Percentiles rank a stretch among this genome's conserved stretches.
Conservation (phyloP, 2,113 vertebrate species). For the Aptenodytes forsteri region DNA sequence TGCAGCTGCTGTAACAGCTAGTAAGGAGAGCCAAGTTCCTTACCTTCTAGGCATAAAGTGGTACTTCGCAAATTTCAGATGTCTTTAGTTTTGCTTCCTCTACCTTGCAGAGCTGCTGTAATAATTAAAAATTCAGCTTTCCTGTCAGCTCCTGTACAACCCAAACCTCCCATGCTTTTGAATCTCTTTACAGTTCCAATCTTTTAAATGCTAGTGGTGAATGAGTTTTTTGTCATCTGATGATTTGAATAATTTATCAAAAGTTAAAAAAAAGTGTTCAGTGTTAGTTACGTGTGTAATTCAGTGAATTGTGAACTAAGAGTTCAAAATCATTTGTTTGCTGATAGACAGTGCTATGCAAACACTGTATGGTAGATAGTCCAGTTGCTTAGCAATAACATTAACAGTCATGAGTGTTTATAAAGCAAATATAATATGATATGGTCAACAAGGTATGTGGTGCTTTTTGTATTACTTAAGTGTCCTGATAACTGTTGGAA, state of each 20-base stretch:
- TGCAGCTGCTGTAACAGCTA: background rate
- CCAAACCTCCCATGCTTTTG: background rate
- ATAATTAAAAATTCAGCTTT: background rate
- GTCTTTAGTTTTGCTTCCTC: background rate
- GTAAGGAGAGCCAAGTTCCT: background rate
- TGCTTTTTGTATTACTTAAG: constrained; percentile 50
- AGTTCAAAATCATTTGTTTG: background rate
- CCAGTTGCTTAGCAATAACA: constrained; percentile 53
- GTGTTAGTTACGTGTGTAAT: background rate
- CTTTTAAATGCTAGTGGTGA: background rate
- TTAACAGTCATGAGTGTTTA: constrained; percentile 49
- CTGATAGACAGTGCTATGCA: background rate
- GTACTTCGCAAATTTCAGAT: background rate
- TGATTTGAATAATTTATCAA: background rate
- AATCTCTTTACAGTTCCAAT: background rate
- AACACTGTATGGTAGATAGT: constrained; percentile 4
- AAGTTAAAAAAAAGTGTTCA: background rate
- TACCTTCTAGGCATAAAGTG: background rate
- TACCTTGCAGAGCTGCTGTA: background rate
- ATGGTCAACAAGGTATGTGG: constrained; percentile 44
- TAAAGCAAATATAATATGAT: constrained; percentile 55
- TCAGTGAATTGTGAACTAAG: background rate
- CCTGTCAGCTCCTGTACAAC: background rate
- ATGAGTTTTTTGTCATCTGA: background rate
- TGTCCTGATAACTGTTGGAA: constrained; percentile 48